Evolutionary conservation across 2,888 invertebrate species (phyloP).

Genomic region (Tinea trinotella): DNA sequence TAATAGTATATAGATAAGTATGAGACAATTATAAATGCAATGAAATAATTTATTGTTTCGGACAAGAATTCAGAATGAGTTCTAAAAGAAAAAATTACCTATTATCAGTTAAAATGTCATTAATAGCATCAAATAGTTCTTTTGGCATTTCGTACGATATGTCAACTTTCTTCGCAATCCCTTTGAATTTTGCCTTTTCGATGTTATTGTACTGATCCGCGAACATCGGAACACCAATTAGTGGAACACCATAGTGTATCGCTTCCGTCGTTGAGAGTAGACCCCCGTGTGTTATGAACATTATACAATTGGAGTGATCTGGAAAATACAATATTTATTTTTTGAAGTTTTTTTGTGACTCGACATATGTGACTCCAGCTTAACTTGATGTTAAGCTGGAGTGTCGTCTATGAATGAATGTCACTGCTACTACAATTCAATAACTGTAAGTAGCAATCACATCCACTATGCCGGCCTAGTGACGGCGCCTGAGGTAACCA

Average conservation of each 20-base stretch:
- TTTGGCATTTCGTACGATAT: conserved; percentile 27
- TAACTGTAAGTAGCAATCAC: no score
- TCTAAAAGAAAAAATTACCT: conserved; percentile 26
- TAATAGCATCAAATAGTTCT: conserved; percentile 26
- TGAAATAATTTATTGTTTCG: no score
- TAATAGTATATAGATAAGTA: no score
- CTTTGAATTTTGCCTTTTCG: conserved; percentile 26
- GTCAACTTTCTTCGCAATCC: conserved; percentile 27
- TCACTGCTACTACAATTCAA: no score
- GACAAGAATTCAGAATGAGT: no score
- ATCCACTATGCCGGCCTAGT: no score
- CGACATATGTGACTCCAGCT: no score
- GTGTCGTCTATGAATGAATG: no score
- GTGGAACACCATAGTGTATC: conserved; percentile 41
- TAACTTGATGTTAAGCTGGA: no score
- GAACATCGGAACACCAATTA: conserved; percentile 46
- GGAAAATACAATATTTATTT: conserved; percentile 14
- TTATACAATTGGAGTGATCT: conserved; percentile 47
- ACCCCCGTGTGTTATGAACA: conserved; percentile 56
- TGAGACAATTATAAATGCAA: no score
- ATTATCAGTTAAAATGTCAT: conserved; percentile 27
- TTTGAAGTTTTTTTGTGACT: no score
- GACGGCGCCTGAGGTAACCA: no score
- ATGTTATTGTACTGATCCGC: conserved; percentile 47
- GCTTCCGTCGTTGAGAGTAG: conserved; percentile 44